A percentile compares a stretch with the other conserved stretches of the same genome.
Conservation (phyloP, 2,797 vertebrate species). For the Eptatretus atami region DNA sequence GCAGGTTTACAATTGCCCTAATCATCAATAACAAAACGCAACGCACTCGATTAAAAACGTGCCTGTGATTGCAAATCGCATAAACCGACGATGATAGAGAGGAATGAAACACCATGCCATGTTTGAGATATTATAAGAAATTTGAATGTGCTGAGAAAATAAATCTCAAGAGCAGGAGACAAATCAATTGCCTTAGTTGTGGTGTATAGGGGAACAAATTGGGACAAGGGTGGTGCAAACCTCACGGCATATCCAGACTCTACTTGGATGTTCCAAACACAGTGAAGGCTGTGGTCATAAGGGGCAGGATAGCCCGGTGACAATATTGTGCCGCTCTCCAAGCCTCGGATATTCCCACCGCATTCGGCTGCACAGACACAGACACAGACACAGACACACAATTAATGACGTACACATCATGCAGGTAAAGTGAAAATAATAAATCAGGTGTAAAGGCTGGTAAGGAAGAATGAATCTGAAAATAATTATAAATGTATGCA, state of each 20-base stretch:
- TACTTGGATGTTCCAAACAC: constrained; percentile 62
- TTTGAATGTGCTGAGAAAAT: no score
- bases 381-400: background rate
- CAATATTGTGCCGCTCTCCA: constrained; percentile 38
- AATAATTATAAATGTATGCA: background rate
- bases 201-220: no score
- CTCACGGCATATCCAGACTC: constrained; percentile 68
- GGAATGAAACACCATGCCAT: no score
- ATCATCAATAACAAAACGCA: no score
- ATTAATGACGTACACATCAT: background rate
- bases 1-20: no score
- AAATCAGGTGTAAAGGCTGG: background rate
- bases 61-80: no score
- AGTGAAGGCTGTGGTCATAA: constrained; percentile 87
- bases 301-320: constrained; percentile 82
- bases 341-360: constrained; percentile 43
- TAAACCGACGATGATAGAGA: no score
- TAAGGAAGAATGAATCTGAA: background rate
- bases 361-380: constrained; percentile 36
- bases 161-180: no score
- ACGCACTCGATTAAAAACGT: no score
- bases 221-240: constrained; percentile 19
- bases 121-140: no score
- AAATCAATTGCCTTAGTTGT: no score
- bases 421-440: constrained; percentile 1